Conservation (phyloP, 2,888 invertebrate species). For the Hydrotaea diabolus region DNA sequence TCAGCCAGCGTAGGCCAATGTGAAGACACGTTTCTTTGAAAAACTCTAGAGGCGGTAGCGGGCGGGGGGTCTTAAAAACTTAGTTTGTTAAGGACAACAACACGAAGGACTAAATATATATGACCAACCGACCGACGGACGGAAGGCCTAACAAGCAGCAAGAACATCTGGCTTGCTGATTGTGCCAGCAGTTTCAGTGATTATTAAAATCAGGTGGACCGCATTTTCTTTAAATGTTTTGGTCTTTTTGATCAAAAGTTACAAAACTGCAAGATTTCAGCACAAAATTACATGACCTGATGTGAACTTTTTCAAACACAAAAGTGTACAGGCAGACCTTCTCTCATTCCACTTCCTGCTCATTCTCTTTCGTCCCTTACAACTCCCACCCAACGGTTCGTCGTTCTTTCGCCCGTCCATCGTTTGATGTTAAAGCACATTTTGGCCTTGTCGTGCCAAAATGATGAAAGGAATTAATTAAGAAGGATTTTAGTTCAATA, state of each 20-base stretch:
- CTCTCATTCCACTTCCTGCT: too few relatives aligned
- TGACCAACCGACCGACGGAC: too few relatives aligned
- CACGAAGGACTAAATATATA: neutral
- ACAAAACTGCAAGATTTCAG: neutral
- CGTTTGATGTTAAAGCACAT: constrained; percentile 24
- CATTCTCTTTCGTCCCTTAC: too few relatives aligned
- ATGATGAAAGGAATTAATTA: constrained; percentile 33
- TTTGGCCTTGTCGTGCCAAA: constrained; percentile 8
- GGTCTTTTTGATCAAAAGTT: constrained; percentile 1
- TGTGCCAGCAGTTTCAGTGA: neutral
- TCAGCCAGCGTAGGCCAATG: neutral
- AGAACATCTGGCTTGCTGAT: neutral
- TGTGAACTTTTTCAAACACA: neutral
- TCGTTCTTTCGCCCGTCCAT: neutral
- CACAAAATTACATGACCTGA: neutral
- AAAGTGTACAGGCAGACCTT: neutral
- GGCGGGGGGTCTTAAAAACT: constrained; percentile 1
- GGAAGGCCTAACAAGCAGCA: too few relatives aligned
- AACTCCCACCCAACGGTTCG: too few relatives aligned
- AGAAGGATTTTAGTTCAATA: constrained; percentile 17
- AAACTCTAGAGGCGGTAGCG: too few relatives aligned
- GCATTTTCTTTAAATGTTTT: constrained; percentile 53
- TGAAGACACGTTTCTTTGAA: too few relatives aligned
- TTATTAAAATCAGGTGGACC: constrained; percentile 59
- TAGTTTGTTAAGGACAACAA: constrained; percentile 17